These are phyloP conservation scores for Brachyistius frenatus DNA, from an alignment of 2,113 vertebrate genomes.

Conservation along the genomic window DNA sequence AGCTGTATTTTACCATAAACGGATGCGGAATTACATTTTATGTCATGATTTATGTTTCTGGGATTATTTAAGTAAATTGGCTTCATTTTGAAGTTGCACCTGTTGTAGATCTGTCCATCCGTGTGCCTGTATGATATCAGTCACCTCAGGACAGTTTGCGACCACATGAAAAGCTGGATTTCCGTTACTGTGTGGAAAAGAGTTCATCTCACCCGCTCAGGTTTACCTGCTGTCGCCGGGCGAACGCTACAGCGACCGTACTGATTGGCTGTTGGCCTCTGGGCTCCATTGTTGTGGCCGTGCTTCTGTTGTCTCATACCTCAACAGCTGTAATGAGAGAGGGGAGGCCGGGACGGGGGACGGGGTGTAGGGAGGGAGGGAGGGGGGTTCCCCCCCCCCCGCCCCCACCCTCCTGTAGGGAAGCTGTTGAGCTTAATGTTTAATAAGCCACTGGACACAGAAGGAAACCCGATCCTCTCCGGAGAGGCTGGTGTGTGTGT, in stretches of 20 bases:
- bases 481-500: constrained; percentile 50
- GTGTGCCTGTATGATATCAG: no score
- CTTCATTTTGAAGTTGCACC: not conserved
- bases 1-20: no score
- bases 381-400: not conserved
- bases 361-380: constrained; percentile 7
- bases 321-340: constrained; percentile 74
- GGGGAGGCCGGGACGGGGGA: constrained; percentile 30
- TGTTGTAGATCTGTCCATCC: not conserved
- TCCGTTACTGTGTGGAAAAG: not conserved
- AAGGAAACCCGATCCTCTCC: constrained; percentile 59
- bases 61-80: no score
- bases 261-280: constrained; percentile 58
- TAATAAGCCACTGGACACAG: constrained; percentile 75
- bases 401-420: constrained; percentile 52
- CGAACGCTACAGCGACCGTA: constrained; percentile 25
- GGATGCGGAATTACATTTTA: no score
- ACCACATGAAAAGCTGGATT: constrained; percentile 15
- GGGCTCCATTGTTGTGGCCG: constrained; percentile 47
- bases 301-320: constrained; percentile 68
- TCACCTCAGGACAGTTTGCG: no score
- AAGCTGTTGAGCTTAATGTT: constrained; percentile 76
- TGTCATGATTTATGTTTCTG: no score
- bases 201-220: constrained; percentile 42
- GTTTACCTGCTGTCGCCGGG: constrained; percentile 67